A percentile compares a stretch with the other conserved stretches of the same genome.
phyloP scores from a whole-genome alignment of 2,888 invertebrate species.

The Chymomyza procnemis region DNA sequence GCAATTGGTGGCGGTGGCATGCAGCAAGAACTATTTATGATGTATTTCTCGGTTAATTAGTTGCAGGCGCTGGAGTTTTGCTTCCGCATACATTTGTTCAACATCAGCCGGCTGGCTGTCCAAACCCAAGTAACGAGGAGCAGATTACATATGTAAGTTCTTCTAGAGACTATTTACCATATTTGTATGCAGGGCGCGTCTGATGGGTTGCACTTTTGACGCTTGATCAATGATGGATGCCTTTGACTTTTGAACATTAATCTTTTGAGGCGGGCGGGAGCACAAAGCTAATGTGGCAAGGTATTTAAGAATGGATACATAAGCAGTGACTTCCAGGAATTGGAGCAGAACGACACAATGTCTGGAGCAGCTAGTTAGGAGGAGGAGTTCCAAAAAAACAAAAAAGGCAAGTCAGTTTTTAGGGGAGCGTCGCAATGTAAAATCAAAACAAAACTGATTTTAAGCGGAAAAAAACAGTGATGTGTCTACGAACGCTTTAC shows the following conservation, averaged over 20 bases:
- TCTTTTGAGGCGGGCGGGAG: slow-evolving; percentile 49
- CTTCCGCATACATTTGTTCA: slow-evolving; percentile 57
- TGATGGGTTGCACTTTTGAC: slow-evolving; percentile 37
- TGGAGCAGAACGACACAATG: slow-evolving; percentile 51
- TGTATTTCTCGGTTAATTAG: slow-evolving; percentile 73
- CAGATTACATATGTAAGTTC: slow-evolving; percentile 8
- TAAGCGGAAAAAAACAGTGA: no score
- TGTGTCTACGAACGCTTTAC: no score
- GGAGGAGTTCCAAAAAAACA: slow-evolving; percentile 20
- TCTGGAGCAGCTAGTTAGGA: slow-evolving; percentile 6
- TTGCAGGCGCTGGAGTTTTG: slow-evolving; percentile 47
- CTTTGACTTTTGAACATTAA: slow-evolving; percentile 55
- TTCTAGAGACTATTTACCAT: slow-evolving; percentile 35
- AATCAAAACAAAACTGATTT: no score
- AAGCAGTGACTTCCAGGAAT: slow-evolving; percentile 54
- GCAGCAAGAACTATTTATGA: slow-evolving; percentile 60
- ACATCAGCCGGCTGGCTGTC: slow-evolving; percentile 10
- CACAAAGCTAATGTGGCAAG: slow-evolving; percentile 9
- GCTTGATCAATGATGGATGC: slow-evolving; percentile 66
- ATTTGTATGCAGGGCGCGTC: slow-evolving; percentile 51
- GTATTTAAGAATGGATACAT: slow-evolving; percentile 27
- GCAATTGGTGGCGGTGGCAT: slow-evolving; percentile 39
- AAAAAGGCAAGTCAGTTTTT: no score
- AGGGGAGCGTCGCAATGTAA: no score
- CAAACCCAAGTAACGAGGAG: neutral